phyloP scores from a whole-genome alignment of 2,888 invertebrate genomes.

The Stenolophus ochropezus region DNA sequence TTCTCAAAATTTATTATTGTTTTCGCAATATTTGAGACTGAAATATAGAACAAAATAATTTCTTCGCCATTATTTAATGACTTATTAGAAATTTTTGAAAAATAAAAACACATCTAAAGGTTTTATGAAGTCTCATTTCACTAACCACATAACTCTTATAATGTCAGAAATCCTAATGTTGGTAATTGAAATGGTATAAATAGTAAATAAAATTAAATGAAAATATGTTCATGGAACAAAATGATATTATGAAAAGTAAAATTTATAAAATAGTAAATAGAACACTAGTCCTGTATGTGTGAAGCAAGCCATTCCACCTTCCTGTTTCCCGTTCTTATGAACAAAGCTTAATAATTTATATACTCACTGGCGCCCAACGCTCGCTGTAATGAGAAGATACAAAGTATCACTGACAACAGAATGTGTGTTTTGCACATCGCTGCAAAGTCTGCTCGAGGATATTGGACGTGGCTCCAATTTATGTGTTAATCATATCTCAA shows the following conservation, averaged over 20 bases:
- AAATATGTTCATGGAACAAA: no score
- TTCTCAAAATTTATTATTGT: no score
- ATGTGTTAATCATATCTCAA: constrained; percentile 40
- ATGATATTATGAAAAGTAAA: neutral
- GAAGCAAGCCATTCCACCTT: neutral
- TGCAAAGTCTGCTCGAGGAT: constrained; percentile 8
- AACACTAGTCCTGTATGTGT: neutral
- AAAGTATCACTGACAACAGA: constrained; percentile 14
- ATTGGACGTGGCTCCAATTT: constrained; percentile 13
- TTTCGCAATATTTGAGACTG: no score
- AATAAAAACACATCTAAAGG: no score
- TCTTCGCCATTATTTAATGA: no score
- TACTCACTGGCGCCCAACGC: constrained; percentile 2
- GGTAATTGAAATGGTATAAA: no score
- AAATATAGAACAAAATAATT: no score
- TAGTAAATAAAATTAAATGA: no score
- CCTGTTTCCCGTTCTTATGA: neutral
- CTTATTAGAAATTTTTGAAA: no score
- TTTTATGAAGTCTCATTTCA: no score
- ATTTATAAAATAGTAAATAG: neutral
- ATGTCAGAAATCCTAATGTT: no score
- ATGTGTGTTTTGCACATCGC: constrained; percentile 7
- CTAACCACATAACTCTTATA: no score
- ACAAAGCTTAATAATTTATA: neutral
- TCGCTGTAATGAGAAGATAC: constrained; percentile 15